A percentile compares a stretch with the other conserved stretches of the same genome.
These are phyloP conservation scores for Thalassaphorura encarpata DNA, from an alignment of 1,140 invertebrate species.

Conservation along the genomic window DNA sequence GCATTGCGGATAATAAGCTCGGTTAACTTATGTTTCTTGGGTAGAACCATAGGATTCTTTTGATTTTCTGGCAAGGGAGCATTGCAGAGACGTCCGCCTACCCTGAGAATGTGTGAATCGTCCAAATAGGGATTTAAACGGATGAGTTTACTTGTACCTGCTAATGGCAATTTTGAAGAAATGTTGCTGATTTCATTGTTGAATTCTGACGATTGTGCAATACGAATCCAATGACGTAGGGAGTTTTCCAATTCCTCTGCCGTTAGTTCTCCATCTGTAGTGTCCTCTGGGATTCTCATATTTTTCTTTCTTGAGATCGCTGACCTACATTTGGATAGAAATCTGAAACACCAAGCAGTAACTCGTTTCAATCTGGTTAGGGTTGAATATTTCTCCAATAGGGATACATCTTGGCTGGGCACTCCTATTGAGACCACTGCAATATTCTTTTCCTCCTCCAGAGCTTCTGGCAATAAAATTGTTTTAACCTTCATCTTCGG, in stretches of 20 bases:
- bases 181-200: background rate
- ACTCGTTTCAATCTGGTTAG: background rate
- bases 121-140: conserved; percentile 36
- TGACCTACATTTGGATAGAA: background rate
- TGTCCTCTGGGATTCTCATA: background rate
- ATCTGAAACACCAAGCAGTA: background rate
- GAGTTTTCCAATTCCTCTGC: background rate
- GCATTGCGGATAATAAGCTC: conserved; percentile 32
- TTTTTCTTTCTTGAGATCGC: background rate
- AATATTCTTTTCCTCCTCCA: background rate
- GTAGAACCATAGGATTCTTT: conserved; percentile 36
- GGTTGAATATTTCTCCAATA: background rate
- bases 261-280: no score
- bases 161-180: background rate
- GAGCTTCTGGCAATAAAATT: background rate
- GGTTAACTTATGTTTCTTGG: background rate
- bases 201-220: background rate
- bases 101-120: conserved; percentile 34
- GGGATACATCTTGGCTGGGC: background rate
- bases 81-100: conserved; percentile 36
- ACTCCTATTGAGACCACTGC: background rate
- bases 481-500: background rate
- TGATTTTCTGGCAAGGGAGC: conserved; percentile 33
- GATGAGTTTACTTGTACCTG: background rate
- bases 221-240: background rate